Percentiles rank a stretch among this genome's conserved stretches.
Evolutionary conservation across 2,797 vertebrate genomes (phyloP).

Genomic region (Geotrypetes seraphini): DNA sequence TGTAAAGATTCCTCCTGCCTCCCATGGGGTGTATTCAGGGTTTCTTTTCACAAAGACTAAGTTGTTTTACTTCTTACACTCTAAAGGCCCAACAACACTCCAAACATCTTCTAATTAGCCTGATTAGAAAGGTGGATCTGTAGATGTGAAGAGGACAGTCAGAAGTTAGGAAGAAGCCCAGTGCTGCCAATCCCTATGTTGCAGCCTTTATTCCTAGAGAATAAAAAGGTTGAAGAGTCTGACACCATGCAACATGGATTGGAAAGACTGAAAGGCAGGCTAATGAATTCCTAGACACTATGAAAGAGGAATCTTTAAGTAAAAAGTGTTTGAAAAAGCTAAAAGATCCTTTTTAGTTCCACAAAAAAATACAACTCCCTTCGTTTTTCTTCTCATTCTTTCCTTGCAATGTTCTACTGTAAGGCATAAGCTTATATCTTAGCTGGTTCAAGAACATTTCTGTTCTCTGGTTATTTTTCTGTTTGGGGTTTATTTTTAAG

Average conservation of each 20-base stretch:
- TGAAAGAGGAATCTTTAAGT: neutral
- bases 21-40: conserved; percentile 68
- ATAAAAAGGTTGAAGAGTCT: neutral
- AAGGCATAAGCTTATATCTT: neutral
- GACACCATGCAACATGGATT: neutral
- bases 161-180: conserved; percentile 37
- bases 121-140: conserved; percentile 58
- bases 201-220: conserved; percentile 10
- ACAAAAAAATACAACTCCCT: no score
- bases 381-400: neutral
- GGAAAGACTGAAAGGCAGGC: neutral
- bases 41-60: conserved; percentile 48
- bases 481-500: no score
- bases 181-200: conserved; percentile 22
- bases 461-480: rapidly evolving
- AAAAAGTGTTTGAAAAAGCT: no score
- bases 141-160: conserved; percentile 33
- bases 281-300: conserved; percentile 1
- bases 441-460: neutral
- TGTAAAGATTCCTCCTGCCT: conserved; percentile 58
- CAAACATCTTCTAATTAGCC: conserved; percentile 59
- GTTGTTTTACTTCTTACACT: conserved; percentile 32
- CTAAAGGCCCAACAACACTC: conserved; percentile 30
- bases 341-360: no score
- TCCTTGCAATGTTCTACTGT: rapidly evolving